phyloP scores from a whole-genome alignment of 2,797 vertebrate species.

The Emydoidea blandingii region DNA sequence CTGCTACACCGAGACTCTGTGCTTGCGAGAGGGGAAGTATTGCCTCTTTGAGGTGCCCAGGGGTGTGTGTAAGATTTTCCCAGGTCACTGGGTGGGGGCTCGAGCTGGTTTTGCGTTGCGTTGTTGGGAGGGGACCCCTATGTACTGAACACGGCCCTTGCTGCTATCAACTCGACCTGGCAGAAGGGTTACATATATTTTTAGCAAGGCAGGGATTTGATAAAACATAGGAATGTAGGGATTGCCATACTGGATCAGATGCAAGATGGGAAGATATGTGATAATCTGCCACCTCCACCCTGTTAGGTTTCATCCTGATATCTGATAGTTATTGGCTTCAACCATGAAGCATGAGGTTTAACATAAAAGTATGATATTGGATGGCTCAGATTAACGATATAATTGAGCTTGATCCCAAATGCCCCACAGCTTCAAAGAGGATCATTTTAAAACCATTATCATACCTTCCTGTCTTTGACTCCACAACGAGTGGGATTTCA shows the following conservation, averaged over 20 bases:
- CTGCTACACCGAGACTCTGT: too few species aligned
- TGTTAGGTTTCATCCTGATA: not conserved
- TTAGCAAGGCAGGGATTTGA: not conserved
- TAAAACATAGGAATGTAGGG: not conserved
- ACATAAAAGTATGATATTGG: not conserved
- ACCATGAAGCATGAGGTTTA: not conserved
- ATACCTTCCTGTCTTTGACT: not conserved
- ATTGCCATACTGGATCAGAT: not conserved
- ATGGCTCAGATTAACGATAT: not conserved
- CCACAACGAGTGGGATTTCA: not conserved
- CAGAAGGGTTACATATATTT: not conserved
- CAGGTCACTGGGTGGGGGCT: too few species aligned
- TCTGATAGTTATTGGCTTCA: not conserved
- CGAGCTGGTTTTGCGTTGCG: too few species aligned
- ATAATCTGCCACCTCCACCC: not conserved
- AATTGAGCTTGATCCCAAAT: not conserved
- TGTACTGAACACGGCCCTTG: too few species aligned
- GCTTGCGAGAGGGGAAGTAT: too few species aligned
- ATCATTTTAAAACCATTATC: not conserved
- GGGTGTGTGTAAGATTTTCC: too few species aligned
- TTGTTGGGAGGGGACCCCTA: too few species aligned
- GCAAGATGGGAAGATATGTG: not conserved
- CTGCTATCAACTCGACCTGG: too few species aligned
- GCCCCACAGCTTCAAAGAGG: not conserved
- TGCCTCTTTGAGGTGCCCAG: too few species aligned